These are phyloP conservation scores for Ischnura elegans DNA, from an alignment of 2,888 invertebrate species.

Conservation along the genomic window DNA sequence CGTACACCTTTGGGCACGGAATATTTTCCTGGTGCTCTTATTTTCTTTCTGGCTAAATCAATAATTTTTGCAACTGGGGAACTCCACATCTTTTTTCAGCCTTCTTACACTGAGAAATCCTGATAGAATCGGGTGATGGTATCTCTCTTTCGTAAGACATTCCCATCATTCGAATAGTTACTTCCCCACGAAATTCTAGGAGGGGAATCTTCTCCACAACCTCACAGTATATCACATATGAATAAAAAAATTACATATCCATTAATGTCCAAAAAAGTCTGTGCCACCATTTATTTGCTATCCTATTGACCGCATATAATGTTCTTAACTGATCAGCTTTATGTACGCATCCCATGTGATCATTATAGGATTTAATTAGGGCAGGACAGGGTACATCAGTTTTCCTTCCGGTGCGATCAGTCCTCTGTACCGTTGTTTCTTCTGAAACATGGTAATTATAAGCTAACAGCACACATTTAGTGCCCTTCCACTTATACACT, in stretches of 20 bases:
- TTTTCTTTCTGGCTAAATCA: background rate
- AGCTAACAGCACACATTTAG: slow-evolving; percentile 72
- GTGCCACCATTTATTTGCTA: slow-evolving; percentile 75
- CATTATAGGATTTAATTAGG: background rate
- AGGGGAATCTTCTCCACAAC: background rate
- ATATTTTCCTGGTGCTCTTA: slow-evolving; percentile 1
- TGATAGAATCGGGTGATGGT: background rate
- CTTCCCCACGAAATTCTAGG: background rate
- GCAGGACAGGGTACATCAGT: background rate
- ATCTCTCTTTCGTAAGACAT: background rate
- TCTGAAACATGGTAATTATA: slow-evolving; percentile 73
- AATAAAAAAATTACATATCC: slow-evolving; percentile 73
- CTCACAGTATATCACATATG: slow-evolving; percentile 55
- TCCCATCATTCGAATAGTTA: background rate
- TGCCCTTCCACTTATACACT: slow-evolving; percentile 73
- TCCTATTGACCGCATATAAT: slow-evolving; percentile 74
- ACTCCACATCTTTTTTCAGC: background rate
- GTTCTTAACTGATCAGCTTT: slow-evolving; percentile 74
- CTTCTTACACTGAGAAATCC: background rate
- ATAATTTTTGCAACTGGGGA: background rate
- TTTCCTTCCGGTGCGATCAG: background rate
- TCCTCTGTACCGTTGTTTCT: background rate
- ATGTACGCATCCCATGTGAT: slow-evolving; percentile 43
- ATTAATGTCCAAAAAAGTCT: slow-evolving; percentile 73
- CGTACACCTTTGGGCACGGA: background rate